Evolutionary conservation across 1,140 invertebrate species (phyloP), one percentile per base, ranked within the genome.

Genomic region (Drosophila nasuta): DNA sequence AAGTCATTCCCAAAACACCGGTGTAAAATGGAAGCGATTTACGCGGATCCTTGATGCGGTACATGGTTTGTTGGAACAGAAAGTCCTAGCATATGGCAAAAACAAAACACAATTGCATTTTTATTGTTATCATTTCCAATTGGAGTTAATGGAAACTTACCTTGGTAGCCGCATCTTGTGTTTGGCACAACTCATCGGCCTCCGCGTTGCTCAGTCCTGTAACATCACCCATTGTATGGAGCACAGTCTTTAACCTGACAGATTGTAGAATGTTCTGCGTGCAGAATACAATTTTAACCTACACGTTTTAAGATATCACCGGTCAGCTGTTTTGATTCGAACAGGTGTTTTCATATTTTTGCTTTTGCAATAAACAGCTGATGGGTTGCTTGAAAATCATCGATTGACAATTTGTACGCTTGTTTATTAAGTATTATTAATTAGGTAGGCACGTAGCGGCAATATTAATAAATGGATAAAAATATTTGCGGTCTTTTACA

Each of bases 1-100:
- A 93, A 3, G 95, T 96, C 98, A 99, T 98, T 11, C 98, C 98
- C 3, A 99, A 93, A 2, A 98, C 96, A 74, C 96, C 94, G 0
- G 97, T 97, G 92, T 99, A 99, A 92, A 99, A 99, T 30, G 97
- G 96, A 38, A 99, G 91, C 0, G 97, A 97, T 70, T 95, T 95
- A 81, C 95, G 95, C 1, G 98, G 97, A 92, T 99, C 97, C 92
- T 98, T 98, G 54, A 99, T 97, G 62, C 98, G 95, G 86, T 97
- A 97, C 98, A 99, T 99, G 6, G 98, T 98, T 95, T 99, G 98
- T 94, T 98, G 98, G 92, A 99, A 97, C 65, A 98, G 94, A 90
- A 97, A 98, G 58, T 97, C 96, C 96, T 97, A 92, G 35, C 93
- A 15, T 1, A 13, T 25, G 20, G 15, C 41, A 48, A 7, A 59